Percentiles rank a stretch among this genome's conserved stretches.
phyloP scores from a whole-genome alignment of 2,888 invertebrate genomes.

The Oasisia sp. region DNA sequence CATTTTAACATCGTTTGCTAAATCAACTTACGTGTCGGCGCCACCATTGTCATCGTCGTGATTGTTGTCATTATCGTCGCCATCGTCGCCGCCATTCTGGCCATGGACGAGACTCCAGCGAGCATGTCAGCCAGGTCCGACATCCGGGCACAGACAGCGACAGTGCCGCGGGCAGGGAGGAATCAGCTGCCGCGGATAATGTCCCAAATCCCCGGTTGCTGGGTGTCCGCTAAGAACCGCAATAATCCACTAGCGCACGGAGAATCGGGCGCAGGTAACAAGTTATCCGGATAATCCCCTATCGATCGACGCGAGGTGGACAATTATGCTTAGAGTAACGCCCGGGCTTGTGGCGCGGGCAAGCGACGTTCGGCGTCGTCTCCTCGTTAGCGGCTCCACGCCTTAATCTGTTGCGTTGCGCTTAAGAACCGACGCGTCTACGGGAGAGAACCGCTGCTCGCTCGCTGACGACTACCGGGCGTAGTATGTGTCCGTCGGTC shows the following conservation, averaged over 20 bases:
- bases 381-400: neutral
- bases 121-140: neutral
- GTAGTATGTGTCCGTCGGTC: neutral
- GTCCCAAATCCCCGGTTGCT: neutral
- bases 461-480: neutral
- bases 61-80: neutral
- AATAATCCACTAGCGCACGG: neutral
- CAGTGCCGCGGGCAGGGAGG: neutral
- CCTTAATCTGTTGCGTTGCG: neutral
- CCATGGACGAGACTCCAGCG: neutral
- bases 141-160: neutral
- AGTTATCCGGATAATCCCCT: neutral
- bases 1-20: neutral
- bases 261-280: neutral
- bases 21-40: neutral
- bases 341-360: neutral
- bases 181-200: neutral
- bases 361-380: neutral
- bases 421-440: neutral
- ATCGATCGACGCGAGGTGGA: neutral
- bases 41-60: neutral
- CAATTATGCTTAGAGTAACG: slow-evolving; percentile 12
- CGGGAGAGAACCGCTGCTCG: neutral
- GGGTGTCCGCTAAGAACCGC: neutral
- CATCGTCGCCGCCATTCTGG: neutral